Evolutionary conservation across 2,888 invertebrate species (phyloP).

Genomic region (Agrochola lychnidis): DNA sequence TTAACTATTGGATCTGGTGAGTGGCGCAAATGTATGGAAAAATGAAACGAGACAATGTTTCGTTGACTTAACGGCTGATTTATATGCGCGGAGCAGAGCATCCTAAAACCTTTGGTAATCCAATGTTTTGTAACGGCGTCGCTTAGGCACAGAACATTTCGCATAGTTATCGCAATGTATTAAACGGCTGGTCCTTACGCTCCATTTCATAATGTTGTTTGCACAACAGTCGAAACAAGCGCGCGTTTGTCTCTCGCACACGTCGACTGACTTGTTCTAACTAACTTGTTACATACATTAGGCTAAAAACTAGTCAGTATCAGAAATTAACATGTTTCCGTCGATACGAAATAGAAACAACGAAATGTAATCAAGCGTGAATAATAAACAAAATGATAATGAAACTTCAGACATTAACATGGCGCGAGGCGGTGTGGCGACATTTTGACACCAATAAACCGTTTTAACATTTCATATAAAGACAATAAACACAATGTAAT

Average conservation of each 20-base stretch:
- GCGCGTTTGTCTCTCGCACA: constrained; percentile 77
- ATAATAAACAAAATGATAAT: constrained; percentile 57
- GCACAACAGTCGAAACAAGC: constrained; percentile 82
- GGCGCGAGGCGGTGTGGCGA: constrained; percentile 45
- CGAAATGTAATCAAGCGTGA: constrained; percentile 44
- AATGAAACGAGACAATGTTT: constrained; percentile 78
- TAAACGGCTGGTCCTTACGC: constrained; percentile 81
- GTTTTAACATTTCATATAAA: constrained; percentile 68
- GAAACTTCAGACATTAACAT: constrained; percentile 41
- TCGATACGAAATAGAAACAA: constrained; percentile 38
- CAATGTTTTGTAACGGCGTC: constrained; percentile 80
- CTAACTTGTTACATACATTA: constrained; percentile 34
- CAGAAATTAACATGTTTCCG: constrained; percentile 28
- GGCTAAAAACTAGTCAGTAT: constrained; percentile 31
- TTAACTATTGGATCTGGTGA: constrained; percentile 85
- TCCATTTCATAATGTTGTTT: constrained; percentile 86
- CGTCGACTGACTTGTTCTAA: constrained; percentile 64
- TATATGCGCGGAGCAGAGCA: constrained; percentile 75
- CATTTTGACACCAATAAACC: constrained; percentile 66
- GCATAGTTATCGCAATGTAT: constrained; percentile 79
- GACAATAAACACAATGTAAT: constrained; percentile 72
- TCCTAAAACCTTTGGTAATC: constrained; percentile 77
- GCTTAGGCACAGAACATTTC: constrained; percentile 78
- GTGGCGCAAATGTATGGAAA: constrained; percentile 82
- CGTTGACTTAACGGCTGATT: constrained; percentile 72